Base-by-base conservation (phyloP, 2,113 vertebrate species). In the Plectropomus leopardus region DNA sequence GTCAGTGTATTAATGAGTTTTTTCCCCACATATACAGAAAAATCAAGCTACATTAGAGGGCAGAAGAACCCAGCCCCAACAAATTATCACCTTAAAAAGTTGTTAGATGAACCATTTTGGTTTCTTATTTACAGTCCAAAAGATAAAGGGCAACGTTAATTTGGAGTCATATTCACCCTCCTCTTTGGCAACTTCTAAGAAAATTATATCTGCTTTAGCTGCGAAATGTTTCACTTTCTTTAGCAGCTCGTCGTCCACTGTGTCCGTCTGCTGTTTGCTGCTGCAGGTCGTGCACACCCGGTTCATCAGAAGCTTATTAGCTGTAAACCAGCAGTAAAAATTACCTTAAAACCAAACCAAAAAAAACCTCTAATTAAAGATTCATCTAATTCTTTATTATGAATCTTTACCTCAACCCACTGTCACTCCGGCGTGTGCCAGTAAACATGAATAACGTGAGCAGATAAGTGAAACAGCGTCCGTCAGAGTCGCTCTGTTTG, bases 401-500 rank as follows among this genome's bases (percentile, higher is more conserved):
- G 9, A 21, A 53, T 64, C 10, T 10, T 9, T 13, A 28, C 21
- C 21, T 15, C 10, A 16, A 14, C 15, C 19, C 40, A 0, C 9
- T 16, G 42, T 76, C 50, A 1, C 50, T 69, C 0, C 77, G 51
- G 60, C n/a, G 2, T 44, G 73, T 34, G 53, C n/a, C 50, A 1
- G 50, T 70, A 57, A 85, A 72, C 6, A 14, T 8, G 57, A 77
- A 34, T 5, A 14, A 10, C 2, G 9, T 15, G 64, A 76, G 45
- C 60, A 76, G 72, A 78, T 69, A 78, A 75, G 59, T 28, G 70
- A 26, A 44, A 6, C 11, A 14, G 15, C 44, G 14, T 24, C 40
- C 34, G 28, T 73, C 64, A 3, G 9, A 30, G n/a, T 50, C 53
- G 8, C 45, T 5, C 28, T 24, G 65, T 84, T 87, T 86, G 78